A percentile compares a stretch with the other conserved stretches of the same genome.
These are phyloP conservation scores for Meles meles DNA, from an alignment of 2,113 vertebrate genomes.

Conservation along the genomic window DNA sequence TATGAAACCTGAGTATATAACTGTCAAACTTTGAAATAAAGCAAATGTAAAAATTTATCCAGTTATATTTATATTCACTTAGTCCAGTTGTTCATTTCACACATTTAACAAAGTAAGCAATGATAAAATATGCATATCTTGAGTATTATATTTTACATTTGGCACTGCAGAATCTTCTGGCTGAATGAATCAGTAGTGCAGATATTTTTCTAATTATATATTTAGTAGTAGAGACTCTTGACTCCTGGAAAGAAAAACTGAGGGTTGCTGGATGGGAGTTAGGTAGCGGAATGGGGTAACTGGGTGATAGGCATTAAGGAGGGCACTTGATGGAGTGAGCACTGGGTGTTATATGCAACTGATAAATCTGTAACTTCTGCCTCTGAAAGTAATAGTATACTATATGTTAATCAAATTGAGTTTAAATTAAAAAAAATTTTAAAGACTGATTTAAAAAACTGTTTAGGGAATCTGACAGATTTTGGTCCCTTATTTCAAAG, in stretches of 20 bases:
- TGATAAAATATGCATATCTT: conserved; percentile 29
- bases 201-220: conserved; percentile 39
- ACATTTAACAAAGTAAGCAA: conserved; percentile 45
- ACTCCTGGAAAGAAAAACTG: too few species aligned
- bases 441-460: background rate
- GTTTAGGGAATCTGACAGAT: background rate
- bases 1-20: background rate
- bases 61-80: conserved; percentile 34
- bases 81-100: conserved; percentile 7
- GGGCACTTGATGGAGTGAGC: too few species aligned
- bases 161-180: background rate
- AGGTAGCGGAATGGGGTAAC: too few species aligned
- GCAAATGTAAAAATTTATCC: background rate
- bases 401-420: too few species aligned
- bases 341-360: too few species aligned
- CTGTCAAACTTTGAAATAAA: conserved; percentile 1
- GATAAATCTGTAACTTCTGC: too few species aligned
- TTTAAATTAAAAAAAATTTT: too few species aligned
- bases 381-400: too few species aligned
- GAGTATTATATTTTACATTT: conserved; percentile 27
- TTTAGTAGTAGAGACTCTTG: background rate
- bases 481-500: background rate
- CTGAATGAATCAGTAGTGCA: background rate
- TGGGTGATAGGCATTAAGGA: too few species aligned
- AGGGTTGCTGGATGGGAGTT: too few species aligned